Percentiles rank a stretch among this genome's conserved stretches.
Evolutionary conservation across 2,113 vertebrate genomes (phyloP).

Genomic region (Xyliphius kryptos): DNA sequence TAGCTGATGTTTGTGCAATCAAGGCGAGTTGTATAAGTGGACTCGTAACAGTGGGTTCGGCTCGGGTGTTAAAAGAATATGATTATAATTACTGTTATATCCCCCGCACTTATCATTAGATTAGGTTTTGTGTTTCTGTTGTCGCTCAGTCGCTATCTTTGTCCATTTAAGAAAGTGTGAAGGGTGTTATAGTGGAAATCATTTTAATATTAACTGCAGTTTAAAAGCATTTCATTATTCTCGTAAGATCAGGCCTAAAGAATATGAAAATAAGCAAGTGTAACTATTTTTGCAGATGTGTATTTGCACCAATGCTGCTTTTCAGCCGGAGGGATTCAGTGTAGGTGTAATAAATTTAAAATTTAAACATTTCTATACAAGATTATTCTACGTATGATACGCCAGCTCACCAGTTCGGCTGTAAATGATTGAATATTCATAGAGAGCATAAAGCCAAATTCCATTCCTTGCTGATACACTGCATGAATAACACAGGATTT

Average conservation of each 20-base stretch:
- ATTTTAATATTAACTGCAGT: slow-evolving; percentile 4
- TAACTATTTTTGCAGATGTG: background rate
- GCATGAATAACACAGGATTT: too few relatives aligned
- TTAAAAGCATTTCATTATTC: background rate
- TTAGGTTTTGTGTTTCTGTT: slow-evolving; percentile 26
- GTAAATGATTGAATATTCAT: too few relatives aligned
- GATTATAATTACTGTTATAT: slow-evolving; percentile 36
- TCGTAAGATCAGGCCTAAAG: background rate
- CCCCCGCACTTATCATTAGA: slow-evolving; percentile 26
- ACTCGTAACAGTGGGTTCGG: slow-evolving; percentile 16
- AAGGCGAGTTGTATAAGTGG: slow-evolving; percentile 47
- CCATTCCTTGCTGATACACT: too few relatives aligned
- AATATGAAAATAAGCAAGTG: background rate
- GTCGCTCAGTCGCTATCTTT: slow-evolving; percentile 22
- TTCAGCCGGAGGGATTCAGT: too few relatives aligned
- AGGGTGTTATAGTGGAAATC: slow-evolving; percentile 2
- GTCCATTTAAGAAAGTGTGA: slow-evolving; percentile 1
- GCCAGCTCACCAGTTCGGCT: too few relatives aligned
- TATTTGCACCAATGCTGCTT: background rate
- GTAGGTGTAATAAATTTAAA: too few relatives aligned
- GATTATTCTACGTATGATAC: too few relatives aligned
- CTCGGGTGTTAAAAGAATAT: slow-evolving; percentile 27
- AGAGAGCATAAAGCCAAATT: too few relatives aligned
- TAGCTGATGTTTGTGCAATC: slow-evolving; percentile 57
- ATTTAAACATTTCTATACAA: too few relatives aligned